Base-by-base conservation (phyloP, 2,113 vertebrate genomes). In the Erythrocercus mccallii region DNA sequence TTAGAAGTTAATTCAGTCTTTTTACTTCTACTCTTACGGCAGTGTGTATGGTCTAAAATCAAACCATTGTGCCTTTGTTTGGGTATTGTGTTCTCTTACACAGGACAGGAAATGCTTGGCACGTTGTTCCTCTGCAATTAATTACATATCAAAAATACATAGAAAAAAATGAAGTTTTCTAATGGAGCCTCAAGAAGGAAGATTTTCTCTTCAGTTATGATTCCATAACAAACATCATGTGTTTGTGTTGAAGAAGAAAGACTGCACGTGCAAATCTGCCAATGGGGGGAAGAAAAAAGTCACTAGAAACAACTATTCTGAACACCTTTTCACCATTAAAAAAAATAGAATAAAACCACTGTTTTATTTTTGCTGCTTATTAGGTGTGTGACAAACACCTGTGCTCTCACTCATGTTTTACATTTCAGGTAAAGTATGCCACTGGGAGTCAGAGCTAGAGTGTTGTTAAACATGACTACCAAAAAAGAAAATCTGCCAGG, bases 281-380 rank as follows among this genome's bases (percentile, higher is more conserved):
- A 33, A 6, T 58, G 20, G 3, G 8, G n/a, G 17, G 15, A 5
- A 4, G 2, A 14, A 7, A 14, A 16, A 33, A 8, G 2, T 7
- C 5, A 45, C 0, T 0, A 40, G 2, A 27, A 3, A 25, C 23
- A 74, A 19, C 1, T 44, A 6, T 60, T 90, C 85, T 70, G 47
- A 58, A 18, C 10, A 62, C 3, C 27, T 86, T 76, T 79, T 60
- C 33, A 62, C 30, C 8, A 14, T 56, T n/a, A n/a, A 53, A 92
- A 85, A 28, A 28, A 73, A 31, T 45, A 33, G 24, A 81, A 66
- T 25, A 53, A 40, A 40, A 40, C 38, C 4, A 12, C 40, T 54
- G 4, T 48, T 90, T 88, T 78, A 19, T 19, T 90, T 42, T 20
- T 73, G 23, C 16, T 2, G 1, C 6, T 57, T 79, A 28, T 27